Conservation (phyloP, 2,888 invertebrate species). For the Tanytarsus gracilentus region DNA sequence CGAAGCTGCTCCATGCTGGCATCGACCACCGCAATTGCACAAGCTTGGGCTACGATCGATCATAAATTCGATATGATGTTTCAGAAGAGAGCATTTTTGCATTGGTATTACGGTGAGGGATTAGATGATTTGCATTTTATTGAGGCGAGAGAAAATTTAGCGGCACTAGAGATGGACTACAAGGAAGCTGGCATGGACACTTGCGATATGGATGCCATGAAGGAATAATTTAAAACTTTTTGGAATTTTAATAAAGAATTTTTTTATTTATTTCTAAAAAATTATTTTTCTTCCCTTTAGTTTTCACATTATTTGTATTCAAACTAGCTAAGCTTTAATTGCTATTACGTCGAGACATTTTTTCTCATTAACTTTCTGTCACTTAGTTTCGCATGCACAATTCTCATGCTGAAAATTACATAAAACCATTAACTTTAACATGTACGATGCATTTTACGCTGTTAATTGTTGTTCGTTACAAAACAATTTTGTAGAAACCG, state of each 20-base stretch:
- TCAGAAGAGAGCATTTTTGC: constrained; percentile 87
- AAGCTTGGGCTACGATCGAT: constrained; percentile 82
- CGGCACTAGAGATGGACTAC: constrained; percentile 39
- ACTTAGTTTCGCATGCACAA: too few species aligned
- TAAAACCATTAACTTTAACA: too few species aligned
- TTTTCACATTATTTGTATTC: too few species aligned
- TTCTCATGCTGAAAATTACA: too few species aligned
- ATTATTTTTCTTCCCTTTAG: not conserved
- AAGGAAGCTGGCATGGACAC: constrained; percentile 38
- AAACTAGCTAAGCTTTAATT: too few species aligned
- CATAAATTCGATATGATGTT: constrained; percentile 94
- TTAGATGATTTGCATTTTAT: constrained; percentile 43
- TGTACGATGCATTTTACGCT: too few species aligned
- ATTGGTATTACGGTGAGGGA: constrained; percentile 60
- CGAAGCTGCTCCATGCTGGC: constrained; percentile 78
- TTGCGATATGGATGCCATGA: not conserved
- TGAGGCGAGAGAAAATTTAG: constrained; percentile 41
- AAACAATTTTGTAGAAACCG: too few species aligned
- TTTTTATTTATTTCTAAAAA: not conserved
- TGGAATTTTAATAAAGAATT: not conserved
- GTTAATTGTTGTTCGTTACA: too few species aligned
- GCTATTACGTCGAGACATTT: too few species aligned
- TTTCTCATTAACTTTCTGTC: too few species aligned
- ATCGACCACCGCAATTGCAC: constrained; percentile 83
- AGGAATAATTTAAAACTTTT: not conserved